Conservation (phyloP, 2,888 invertebrate species). For the Plebejus melissa region DNA sequence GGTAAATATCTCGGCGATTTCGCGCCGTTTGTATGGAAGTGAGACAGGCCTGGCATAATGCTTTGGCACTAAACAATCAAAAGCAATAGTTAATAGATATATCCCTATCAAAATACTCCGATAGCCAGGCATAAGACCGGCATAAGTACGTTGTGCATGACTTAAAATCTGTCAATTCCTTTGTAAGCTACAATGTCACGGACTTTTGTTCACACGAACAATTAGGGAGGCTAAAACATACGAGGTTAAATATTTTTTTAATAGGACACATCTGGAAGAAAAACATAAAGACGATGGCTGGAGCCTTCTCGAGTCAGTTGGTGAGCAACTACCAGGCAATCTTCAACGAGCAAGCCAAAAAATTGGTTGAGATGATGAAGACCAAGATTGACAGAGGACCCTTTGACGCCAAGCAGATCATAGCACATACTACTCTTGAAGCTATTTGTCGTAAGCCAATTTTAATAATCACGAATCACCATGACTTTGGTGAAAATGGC, state of each 20-base stretch:
- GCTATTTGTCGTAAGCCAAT: conserved; percentile 55
- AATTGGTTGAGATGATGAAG: conserved; percentile 44
- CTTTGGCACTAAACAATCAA: too few relatives aligned
- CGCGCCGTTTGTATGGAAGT: too few relatives aligned
- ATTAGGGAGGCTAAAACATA: too few relatives aligned
- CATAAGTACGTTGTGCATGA: too few relatives aligned
- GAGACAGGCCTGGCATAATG: too few relatives aligned
- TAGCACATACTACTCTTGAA: conserved; percentile 53
- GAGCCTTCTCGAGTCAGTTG: conserved; percentile 48
- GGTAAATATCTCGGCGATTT: too few relatives aligned
- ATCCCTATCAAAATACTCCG: too few relatives aligned
- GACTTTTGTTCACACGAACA: not conserved
- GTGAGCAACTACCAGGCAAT: conserved; percentile 53
- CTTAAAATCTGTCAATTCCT: too few relatives aligned
- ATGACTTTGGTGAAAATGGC: too few relatives aligned
- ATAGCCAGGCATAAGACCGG: too few relatives aligned
- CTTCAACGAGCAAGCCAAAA: conserved; percentile 52
- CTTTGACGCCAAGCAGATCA: conserved; percentile 47
- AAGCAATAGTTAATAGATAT: too few relatives aligned
- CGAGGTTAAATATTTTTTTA: not conserved
- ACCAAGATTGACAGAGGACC: conserved; percentile 46
- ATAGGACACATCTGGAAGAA: conserved; percentile 55
- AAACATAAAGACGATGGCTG: conserved; percentile 55
- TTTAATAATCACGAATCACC: not conserved
- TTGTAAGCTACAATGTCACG: too few relatives aligned